Evolutionary conservation across 2,113 vertebrate genomes (phyloP), one percentile per base, ranked within the genome.

Genomic region (Elanus axillaris): DNA sequence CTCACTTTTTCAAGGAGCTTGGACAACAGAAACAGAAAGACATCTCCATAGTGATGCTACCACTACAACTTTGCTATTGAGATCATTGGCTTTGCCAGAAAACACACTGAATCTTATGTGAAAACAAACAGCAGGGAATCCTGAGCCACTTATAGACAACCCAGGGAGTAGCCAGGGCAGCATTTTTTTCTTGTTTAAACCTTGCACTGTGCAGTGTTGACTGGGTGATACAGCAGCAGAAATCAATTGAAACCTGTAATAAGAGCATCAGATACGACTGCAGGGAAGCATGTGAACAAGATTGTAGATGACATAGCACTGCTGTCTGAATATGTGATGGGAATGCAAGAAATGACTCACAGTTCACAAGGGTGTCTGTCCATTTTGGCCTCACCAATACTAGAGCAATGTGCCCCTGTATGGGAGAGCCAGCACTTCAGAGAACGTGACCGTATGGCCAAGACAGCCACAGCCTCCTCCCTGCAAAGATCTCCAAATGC

Each of bases 161-260:
- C 47, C 43, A 76, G 29, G 11, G 9, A 88, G 79, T 73, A 94
- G 87, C 40, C 38, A 95, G 56, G 55, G 43, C 71, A 71, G 64
- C 69, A 43, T 67, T 87, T 95, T 94, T 95, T 96, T 90, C 75
- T 40, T 40, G 55, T 60, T 67, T 79, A 77, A 89, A 93, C 47
- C 62, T 88, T 90, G 66, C 82, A 66, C 69, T 79, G 55, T 64
- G n/a, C 81, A 63, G 23, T 31, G 43, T 36, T 94, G 94, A 94
- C 89, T 26, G 2, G 40, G 90, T 95, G 91, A 90, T 14, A 19
- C 63, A 95, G 88, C 45, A 92, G 79, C 74, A 95, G 79, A 94
- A 97, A 97, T 98, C 95, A 94, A 96, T 21, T 6, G 47, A 73
- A 80, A 88, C 86, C 56, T 55, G 76, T 93, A 94, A 93, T 53